phyloP scores from a whole-genome alignment of 2,113 vertebrate genomes.

The Sterrhoptilus dennistouni region DNA sequence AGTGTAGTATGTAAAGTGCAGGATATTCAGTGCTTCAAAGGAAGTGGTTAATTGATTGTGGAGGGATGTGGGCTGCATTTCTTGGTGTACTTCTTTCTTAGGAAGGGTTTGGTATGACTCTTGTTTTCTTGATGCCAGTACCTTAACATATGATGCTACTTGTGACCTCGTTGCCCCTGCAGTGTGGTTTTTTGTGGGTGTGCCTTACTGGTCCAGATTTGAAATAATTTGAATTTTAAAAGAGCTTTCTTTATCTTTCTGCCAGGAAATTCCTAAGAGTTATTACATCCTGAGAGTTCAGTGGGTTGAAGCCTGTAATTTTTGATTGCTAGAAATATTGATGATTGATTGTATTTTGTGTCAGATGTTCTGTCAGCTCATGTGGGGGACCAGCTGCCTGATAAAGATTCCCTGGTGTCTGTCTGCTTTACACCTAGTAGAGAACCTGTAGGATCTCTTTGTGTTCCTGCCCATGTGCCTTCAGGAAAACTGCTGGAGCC shows the following conservation, averaged over 20 bases:
- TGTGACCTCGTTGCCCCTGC: background rate
- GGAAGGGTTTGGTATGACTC: background rate
- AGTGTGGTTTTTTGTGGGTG: background rate
- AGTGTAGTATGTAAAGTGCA: background rate
- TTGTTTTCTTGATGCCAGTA: background rate
- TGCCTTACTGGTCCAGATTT: background rate
- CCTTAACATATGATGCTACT: accelerated
- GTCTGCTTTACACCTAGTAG: background rate
- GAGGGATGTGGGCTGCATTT: background rate
- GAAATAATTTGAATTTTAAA: background rate
- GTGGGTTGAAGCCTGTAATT: background rate
- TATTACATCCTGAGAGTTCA: background rate
- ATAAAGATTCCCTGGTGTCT: background rate
- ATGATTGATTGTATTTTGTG: background rate
- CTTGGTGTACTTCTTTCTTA: background rate
- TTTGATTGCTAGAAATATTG: background rate
- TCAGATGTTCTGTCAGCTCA: background rate
- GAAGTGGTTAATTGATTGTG: background rate
- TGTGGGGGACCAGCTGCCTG: background rate
- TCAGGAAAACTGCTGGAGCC: background rate
- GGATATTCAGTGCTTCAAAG: background rate
- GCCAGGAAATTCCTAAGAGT: background rate
- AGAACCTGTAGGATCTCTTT: background rate
- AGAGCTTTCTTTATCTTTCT: background rate
- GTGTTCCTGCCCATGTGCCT: background rate